phyloP scores from a whole-genome alignment of 2,888 invertebrate genomes.

The Tricholauxania praeusta region DNA sequence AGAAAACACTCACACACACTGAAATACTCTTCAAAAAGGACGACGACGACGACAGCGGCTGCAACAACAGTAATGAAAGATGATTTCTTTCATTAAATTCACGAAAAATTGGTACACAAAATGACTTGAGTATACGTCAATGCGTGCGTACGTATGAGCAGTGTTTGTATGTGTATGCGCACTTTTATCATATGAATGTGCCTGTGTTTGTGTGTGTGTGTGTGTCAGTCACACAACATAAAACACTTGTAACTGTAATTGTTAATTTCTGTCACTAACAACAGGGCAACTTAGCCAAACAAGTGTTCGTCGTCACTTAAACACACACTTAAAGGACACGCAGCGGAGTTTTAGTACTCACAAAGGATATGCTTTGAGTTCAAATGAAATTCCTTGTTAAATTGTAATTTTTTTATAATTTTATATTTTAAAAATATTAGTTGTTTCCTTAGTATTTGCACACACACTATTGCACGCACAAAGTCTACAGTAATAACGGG shows the following conservation, averaged over 20 bases:
- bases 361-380: background rate
- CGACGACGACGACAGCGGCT: background rate
- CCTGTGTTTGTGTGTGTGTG: background rate
- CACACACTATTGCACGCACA: slow-evolving; percentile 10
- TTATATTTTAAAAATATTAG: background rate
- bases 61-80: slow-evolving; percentile 2
- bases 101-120: background rate
- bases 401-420: background rate
- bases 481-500: slow-evolving; percentile 9
- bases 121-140: background rate
- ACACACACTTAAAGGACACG: background rate
- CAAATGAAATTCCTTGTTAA: background rate
- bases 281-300: background rate
- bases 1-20: too few relatives aligned
- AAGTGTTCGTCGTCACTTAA: background rate
- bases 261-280: slow-evolving; percentile 2
- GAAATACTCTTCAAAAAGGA: background rate
- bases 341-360: background rate
- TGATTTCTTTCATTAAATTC: slow-evolving; percentile 7
- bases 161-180: slow-evolving; percentile 6
- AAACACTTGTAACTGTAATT: slow-evolving; percentile 6
- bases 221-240: background rate
- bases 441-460: background rate
- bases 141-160: background rate
- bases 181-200: background rate